A percentile compares a stretch with the other conserved stretches of the same genome.
Conservation (phyloP, 2,113 vertebrate species). For the Pelobates fuscus region DNA sequence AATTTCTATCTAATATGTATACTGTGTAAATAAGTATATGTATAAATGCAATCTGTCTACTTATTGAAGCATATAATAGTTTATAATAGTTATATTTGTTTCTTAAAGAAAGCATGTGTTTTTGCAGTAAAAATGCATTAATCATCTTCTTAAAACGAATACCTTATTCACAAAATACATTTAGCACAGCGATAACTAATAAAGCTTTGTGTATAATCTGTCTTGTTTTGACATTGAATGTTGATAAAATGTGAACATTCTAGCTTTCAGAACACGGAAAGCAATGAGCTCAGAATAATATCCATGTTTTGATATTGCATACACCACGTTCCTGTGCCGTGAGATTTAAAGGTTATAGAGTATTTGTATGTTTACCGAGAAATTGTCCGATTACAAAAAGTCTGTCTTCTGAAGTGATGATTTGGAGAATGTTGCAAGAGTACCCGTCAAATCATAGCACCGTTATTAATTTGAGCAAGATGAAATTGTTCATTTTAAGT, state of each 20-base stretch:
- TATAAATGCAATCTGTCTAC: too few species aligned
- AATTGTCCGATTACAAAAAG: constrained; percentile 57
- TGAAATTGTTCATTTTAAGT: constrained; percentile 91
- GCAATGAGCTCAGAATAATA: constrained; percentile 51
- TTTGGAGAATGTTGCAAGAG: constrained; percentile 70
- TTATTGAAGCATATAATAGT: too few species aligned
- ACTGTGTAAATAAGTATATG: too few species aligned
- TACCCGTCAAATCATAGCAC: constrained; percentile 74
- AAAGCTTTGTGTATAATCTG: not conserved
- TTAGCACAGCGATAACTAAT: not conserved
- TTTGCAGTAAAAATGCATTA: too few species aligned
- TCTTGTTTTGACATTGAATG: not conserved
- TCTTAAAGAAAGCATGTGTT: too few species aligned
- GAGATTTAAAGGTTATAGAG: constrained; percentile 52
- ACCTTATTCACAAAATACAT: too few species aligned
- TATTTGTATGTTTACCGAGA: constrained; percentile 57
- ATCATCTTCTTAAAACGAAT: too few species aligned
- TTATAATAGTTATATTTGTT: too few species aligned
- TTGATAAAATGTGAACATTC: constrained; percentile 10
- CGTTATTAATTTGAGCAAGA: constrained; percentile 80
- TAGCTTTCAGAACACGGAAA: constrained; percentile 30
- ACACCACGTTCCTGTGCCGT: constrained; percentile 45
- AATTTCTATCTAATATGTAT: too few species aligned
- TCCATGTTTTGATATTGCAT: constrained; percentile 53
- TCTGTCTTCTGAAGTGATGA: constrained; percentile 78